Base-by-base conservation (phyloP, 2,888 invertebrate genomes). In the Brachyopa scutellaris region DNA sequence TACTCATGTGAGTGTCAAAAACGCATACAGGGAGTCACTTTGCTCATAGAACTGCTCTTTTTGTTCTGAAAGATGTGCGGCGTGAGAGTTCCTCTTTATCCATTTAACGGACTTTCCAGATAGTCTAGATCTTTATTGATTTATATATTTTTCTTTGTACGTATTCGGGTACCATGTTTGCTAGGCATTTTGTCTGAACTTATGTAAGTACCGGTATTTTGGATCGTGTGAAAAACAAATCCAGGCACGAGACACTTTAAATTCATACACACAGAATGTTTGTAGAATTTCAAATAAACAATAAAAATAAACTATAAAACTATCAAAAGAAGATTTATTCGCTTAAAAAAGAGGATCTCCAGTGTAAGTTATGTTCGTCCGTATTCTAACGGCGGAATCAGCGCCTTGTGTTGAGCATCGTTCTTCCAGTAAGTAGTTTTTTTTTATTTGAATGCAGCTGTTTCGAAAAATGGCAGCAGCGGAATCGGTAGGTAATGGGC, bases 341-440 rank as follows among this genome's bases (percentile, higher is more conserved):
- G n/a, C n/a, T n/a, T n/a, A n/a, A 26, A 26, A 26, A 26, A 42
- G 38, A 15, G 72, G 72, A 73, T 66, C 36, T n/a, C 79, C 36
- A 73, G 47, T 79, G 72, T 72, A 78, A 69, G 76, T 72, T 57
- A n/a, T 9, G 29, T 31, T 51, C 15, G 11, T 11, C 23, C 26
- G n/a, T 7, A 49, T 26, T 8, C n/a, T 42, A 19, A 9, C 13
- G 47, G 47, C 23, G 47, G 47, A 23, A 11, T 47, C 49, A 49
- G 19, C 29, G 13, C 21, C 42, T 23, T 26, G 47, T 26, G 5
- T 26, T 26, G 15, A 49, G 13, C 21, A 72, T 72, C 31, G 42
- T 62, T 45, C 26, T 38, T 53, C 61, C 67, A 67, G 80, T 80
- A 80, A 80, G 80, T 80, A 76, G 62, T 51, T 61, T 49, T n/a